Conservation (phyloP, 2,113 vertebrate genomes). For the Anser cygnoides region DNA sequence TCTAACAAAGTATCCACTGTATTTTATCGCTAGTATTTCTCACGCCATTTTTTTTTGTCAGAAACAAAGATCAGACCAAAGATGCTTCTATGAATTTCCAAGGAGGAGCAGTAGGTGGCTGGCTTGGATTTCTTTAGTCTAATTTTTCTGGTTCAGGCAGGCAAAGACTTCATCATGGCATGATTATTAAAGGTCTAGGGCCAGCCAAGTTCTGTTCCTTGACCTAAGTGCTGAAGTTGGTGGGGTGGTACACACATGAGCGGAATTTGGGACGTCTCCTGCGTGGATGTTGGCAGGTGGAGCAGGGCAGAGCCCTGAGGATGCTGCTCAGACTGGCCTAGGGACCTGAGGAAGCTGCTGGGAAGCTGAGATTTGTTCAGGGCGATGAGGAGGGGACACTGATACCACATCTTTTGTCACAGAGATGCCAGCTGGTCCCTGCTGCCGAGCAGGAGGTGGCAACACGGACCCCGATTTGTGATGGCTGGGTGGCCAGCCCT, state of each 20-base stretch:
- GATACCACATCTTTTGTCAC: neutral
- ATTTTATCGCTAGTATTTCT: neutral
- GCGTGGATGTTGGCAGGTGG: too few species aligned
- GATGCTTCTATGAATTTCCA: slow-evolving; percentile 54
- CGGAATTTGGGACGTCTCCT: neutral
- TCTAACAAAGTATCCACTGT: neutral
- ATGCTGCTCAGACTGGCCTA: too few species aligned
- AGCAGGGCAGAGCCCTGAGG: neutral
- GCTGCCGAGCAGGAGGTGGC: neutral
- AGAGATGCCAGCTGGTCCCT: neutral
- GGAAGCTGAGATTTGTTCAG: neutral
- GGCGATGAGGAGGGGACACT: neutral
- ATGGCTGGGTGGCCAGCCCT: too few species aligned
- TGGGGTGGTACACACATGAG: neutral
- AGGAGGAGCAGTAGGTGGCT: slow-evolving; percentile 68
- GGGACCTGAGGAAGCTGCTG: neutral
- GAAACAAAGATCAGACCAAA: neutral
- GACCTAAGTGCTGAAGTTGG: neutral
- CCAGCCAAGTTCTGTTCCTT: neutral
- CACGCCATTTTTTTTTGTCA: neutral
- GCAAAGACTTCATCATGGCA: neutral
- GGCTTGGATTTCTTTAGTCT: slow-evolving; percentile 66
- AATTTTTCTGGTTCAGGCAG: neutral
- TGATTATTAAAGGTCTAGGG: neutral
- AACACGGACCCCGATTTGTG: neutral